Percentiles rank a stretch among this genome's conserved stretches.
These are phyloP conservation scores for Noctilio leporinus DNA, from an alignment of 2,113 vertebrate genomes.

Conservation along the genomic window DNA sequence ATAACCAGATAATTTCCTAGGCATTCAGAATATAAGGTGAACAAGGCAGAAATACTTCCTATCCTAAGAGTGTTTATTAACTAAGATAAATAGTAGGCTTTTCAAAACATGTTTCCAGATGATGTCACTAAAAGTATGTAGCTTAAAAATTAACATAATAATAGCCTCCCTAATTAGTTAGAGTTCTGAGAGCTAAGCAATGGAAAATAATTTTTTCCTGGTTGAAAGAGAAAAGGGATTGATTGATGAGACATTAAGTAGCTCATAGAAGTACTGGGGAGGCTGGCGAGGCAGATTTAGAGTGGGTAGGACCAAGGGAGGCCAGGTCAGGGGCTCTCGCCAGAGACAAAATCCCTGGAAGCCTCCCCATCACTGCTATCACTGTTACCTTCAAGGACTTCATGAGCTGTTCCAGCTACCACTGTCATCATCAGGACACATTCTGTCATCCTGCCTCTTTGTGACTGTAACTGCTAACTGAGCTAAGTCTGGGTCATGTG, in stretches of 20 bases:
- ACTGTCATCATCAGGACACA: neutral
- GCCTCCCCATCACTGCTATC: neutral
- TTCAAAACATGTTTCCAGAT: neutral
- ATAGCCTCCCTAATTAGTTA: neutral
- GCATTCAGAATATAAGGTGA: neutral
- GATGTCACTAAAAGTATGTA: neutral
- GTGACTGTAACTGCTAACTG: neutral
- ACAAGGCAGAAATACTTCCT: neutral
- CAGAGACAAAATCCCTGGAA: neutral
- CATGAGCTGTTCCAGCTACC: no score
- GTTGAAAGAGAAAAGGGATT: neutral
- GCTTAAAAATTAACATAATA: neutral
- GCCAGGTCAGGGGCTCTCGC: neutral
- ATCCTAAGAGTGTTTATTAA: neutral
- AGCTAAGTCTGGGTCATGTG: neutral
- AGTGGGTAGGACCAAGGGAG: neutral
- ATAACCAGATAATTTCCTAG: neutral
- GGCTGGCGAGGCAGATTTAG: neutral
- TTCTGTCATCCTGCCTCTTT: neutral
- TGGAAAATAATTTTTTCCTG: neutral
- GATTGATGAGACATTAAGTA: neutral
- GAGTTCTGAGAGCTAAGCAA: neutral
- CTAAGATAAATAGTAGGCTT: neutral
- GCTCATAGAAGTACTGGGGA: neutral
- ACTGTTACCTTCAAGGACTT: neutral